Percentiles rank a stretch among this genome's conserved stretches.
These are phyloP conservation scores for Idaea biselata DNA, from an alignment of 2,888 invertebrate genomes.

Conservation along the genomic window DNA sequence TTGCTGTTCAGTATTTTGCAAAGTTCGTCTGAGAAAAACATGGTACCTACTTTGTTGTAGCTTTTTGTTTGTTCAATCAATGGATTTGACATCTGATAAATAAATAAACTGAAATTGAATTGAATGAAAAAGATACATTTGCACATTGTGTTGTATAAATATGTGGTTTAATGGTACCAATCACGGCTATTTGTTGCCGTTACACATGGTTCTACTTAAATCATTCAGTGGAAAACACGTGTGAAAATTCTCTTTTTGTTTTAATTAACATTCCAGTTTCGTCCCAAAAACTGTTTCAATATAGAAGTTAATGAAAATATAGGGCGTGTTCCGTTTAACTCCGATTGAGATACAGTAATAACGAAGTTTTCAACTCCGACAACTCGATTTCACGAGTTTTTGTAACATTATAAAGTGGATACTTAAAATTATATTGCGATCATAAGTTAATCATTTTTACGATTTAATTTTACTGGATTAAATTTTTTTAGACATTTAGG, in stretches of 20 bases:
- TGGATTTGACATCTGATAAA: no score
- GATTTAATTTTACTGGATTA: not conserved
- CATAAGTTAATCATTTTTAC: not conserved
- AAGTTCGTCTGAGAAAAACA: not conserved
- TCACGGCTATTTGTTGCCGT: not conserved
- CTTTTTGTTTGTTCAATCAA: no score
- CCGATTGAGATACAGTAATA: conserved; percentile 17
- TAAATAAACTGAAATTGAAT: no score
- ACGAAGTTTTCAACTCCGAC: conserved; percentile 9
- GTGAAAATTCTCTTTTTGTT: not conserved
- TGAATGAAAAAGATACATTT: not conserved
- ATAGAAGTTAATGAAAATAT: conserved; percentile 19
- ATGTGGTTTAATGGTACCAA: not conserved
- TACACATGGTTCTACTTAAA: not conserved
- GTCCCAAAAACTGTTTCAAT: conserved; percentile 3
- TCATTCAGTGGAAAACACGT: not conserved
- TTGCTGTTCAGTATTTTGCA: not conserved
- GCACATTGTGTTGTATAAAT: not conserved
- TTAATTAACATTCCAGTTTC: not conserved
- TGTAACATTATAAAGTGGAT: not conserved
- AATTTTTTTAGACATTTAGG: not conserved
- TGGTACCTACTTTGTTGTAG: not conserved
- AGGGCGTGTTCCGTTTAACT: conserved; percentile 9
- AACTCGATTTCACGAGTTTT: conserved; percentile 6
- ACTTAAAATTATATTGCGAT: not conserved